Conservation (phyloP, 2,113 vertebrate species). For the Hiodon tergisus region DNA sequence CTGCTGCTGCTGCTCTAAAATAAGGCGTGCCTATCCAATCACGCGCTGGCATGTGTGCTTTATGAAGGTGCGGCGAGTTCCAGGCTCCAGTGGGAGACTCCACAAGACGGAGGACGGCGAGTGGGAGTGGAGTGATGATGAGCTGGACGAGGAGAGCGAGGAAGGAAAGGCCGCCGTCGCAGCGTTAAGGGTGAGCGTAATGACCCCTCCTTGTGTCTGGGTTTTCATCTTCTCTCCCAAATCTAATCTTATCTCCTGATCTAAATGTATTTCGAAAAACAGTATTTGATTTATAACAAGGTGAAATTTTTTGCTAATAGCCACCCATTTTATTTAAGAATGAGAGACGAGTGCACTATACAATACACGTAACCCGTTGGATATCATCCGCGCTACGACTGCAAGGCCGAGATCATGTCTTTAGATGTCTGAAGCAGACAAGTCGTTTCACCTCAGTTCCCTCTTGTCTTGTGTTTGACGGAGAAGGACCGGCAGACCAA, state of each 20-base stretch:
- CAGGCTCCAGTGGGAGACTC: slow-evolving; percentile 61
- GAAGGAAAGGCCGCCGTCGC: slow-evolving; percentile 61
- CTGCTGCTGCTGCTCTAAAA: neutral
- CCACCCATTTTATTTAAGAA: slow-evolving; percentile 48
- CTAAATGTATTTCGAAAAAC: too few relatives aligned
- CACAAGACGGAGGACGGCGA: slow-evolving; percentile 65
- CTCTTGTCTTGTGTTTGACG: slow-evolving; percentile 53
- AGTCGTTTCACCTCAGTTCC: slow-evolving; percentile 20
- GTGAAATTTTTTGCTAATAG: too few relatives aligned
- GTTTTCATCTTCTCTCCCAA: too few relatives aligned
- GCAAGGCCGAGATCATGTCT: too few relatives aligned
- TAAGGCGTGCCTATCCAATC: too few relatives aligned
- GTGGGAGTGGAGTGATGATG: slow-evolving; percentile 69
- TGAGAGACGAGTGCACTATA: slow-evolving; percentile 29
- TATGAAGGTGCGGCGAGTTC: slow-evolving; percentile 57
- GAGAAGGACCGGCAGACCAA: slow-evolving; percentile 68
- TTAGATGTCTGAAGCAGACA: neutral
- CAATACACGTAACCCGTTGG: too few relatives aligned
- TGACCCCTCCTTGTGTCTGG: too few relatives aligned
- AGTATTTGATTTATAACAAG: too few relatives aligned
- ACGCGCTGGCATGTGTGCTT: neutral
- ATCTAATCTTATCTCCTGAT: too few relatives aligned
- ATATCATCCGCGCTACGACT: too few relatives aligned
- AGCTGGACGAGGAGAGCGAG: slow-evolving; percentile 64
- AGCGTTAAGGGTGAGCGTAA: slow-evolving; percentile 53